Base-by-base conservation (phyloP, 37 sponge, comb jelly and placozoan species). In the Chondrilla cf. caribensis region DNA sequence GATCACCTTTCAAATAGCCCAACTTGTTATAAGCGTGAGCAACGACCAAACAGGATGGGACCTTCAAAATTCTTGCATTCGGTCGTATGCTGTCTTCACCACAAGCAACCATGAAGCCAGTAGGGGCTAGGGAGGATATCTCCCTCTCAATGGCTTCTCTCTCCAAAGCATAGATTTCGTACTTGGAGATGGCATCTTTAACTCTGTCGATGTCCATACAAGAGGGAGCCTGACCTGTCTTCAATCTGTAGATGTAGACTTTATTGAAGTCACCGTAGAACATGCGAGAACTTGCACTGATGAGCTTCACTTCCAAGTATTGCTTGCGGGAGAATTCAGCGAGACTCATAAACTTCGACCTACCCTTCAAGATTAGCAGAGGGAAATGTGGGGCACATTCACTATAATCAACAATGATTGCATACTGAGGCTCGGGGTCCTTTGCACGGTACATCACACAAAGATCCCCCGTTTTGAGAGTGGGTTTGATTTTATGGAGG, bases 211-310 rank as follows among this genome's bases (percentile, higher is more conserved):
- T 81, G 2, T 24, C 38, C 41, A 38, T 40, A 39, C 76, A 73
- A n/a, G 24, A 38, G 0, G 44, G 24, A 38, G 76, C 25, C 24
- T 40, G n/a, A 2, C 2, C 44, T 3, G 35, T 43, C 0, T 67
- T 35, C 78, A 92, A 54, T 17, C 43, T 25, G 22, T 83, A 71
- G 3, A 92, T 39, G 25, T 70, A 65, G 15, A 88, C 89, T 38
- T 25, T 79, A 8, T 79, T 70, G 41, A 84, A 88, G 55, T 88
- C 92, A 25, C 92, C 92, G 58, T 88, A 88, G 44, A 88, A 88
- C 7, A 92, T 88, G 29, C 92, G 78, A 15, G 92, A 82, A 43
- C 55, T 79, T 14, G 92, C 92, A 36, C 89, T 81, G 6, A 85
- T 79, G 37, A 77, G 44, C 17, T 84, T 79, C 0, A 83, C 89